Percentiles rank a stretch among this genome's conserved stretches.
Conservation (phyloP, 2,888 invertebrate species). For the Ashinkailepas kermadecensis region DNA sequence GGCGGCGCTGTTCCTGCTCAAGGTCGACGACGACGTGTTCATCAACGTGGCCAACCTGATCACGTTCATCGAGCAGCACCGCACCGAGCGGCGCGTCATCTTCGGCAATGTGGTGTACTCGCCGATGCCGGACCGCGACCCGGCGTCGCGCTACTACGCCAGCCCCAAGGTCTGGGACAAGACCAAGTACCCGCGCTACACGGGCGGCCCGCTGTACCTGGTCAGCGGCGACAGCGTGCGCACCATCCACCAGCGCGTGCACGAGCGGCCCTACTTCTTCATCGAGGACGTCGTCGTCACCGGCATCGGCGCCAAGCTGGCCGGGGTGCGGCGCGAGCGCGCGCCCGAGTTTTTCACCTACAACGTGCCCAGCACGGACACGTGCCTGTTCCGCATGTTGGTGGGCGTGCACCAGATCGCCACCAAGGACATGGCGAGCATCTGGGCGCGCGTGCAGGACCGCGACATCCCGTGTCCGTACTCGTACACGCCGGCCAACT, state of each 20-base stretch:
- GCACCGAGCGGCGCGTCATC: not conserved
- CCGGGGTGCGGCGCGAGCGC: slow-evolving; percentile 2
- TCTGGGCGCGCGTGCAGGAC: not conserved
- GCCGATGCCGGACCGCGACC: slow-evolving; percentile 5
- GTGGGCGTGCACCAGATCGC: slow-evolving; percentile 11
- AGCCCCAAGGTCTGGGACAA: slow-evolving; percentile 19
- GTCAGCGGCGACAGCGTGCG: slow-evolving; percentile 6
- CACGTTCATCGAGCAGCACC: not conserved
- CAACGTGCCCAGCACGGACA: not conserved
- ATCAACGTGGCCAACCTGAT: slow-evolving; percentile 8
- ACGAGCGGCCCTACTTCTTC: slow-evolving; percentile 22
- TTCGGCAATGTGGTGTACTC: slow-evolving; percentile 13
- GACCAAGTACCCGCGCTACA: slow-evolving; percentile 19
- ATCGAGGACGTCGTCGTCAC: slow-evolving; percentile 24
- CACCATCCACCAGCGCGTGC: slow-evolving; percentile 3
- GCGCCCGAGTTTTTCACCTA: slow-evolving; percentile 23
- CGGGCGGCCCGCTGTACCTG: slow-evolving; percentile 18
- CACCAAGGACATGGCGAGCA: not conserved
- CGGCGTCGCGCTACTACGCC: not conserved
- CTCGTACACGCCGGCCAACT: not conserved
- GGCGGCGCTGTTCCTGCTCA: not conserved
- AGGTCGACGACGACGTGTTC: slow-evolving; percentile 25
- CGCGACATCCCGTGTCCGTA: not conserved
- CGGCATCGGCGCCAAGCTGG: slow-evolving; percentile 23
- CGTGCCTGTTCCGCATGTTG: not conserved